Evolutionary conservation across 2,113 vertebrate species (phyloP).

Genomic region (Hystrix brachyura): DNA sequence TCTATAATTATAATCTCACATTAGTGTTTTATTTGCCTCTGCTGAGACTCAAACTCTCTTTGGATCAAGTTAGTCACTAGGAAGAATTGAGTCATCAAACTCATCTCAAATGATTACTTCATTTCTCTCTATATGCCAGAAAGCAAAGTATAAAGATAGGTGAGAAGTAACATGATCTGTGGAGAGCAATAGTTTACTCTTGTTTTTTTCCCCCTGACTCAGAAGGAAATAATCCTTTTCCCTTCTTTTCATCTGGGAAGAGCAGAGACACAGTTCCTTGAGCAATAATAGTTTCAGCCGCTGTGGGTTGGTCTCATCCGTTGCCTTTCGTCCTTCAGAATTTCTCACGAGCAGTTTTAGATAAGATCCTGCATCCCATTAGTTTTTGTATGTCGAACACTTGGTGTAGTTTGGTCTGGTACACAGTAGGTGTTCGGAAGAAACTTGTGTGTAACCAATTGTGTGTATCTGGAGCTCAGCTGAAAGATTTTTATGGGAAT

Average conservation of each 20-base stretch:
- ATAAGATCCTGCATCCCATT: background rate
- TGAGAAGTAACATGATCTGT: background rate
- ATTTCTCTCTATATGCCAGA: background rate
- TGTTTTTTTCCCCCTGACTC: background rate
- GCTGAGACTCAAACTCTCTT: background rate
- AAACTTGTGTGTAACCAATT: background rate
- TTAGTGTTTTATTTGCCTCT: background rate
- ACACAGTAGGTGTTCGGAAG: background rate
- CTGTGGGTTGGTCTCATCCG: background rate
- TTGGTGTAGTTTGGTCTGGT: background rate
- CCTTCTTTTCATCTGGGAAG: constrained; percentile 20
- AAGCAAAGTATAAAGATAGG: background rate
- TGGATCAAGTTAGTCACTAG: background rate
- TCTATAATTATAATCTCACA: background rate
- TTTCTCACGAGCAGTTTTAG: background rate
- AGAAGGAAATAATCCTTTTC: constrained; percentile 24
- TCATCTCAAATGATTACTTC: background rate
- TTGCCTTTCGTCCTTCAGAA: background rate
- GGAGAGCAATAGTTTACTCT: background rate
- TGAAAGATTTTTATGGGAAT: background rate
- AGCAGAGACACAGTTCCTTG: background rate
- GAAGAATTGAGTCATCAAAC: constrained; percentile 12
- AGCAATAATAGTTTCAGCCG: background rate
- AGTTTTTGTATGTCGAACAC: background rate
- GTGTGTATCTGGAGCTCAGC: background rate